Conservation (phyloP, 37 sponge, comb jelly and placozoan genomes). For the Mnemiopsis leidyi region DNA sequence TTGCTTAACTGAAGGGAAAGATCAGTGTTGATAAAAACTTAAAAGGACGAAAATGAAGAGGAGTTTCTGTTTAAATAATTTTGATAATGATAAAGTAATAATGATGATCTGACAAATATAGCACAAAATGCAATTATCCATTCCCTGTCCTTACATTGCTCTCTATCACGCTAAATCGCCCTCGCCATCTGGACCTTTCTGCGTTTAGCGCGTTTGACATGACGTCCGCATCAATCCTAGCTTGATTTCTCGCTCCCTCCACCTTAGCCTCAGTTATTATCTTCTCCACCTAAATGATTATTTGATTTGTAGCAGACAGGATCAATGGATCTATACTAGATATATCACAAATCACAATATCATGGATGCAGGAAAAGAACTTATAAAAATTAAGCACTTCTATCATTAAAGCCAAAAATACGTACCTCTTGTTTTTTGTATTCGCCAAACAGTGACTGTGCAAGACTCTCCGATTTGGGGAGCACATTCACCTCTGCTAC, state of each 20-base stretch:
- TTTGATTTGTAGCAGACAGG: too few relatives aligned
- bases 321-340: too few relatives aligned
- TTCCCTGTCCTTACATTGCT: constrained; percentile 28
- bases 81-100: neutral
- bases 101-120: neutral
- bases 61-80: too few relatives aligned
- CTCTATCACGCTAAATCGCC: constrained; percentile 27
- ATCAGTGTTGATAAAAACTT: too few relatives aligned
- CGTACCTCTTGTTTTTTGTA: constrained; percentile 64
- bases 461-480: neutral
- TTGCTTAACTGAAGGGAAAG: constrained; percentile 19
- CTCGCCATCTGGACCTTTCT: constrained; percentile 8
- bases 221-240: constrained; percentile 41
- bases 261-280: constrained; percentile 45
- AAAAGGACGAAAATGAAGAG: too few relatives aligned
- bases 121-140: neutral
- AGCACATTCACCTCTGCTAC: neutral
- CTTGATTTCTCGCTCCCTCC: constrained; percentile 42
- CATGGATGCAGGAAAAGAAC: too few relatives aligned
- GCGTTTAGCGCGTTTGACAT: constrained; percentile 28
- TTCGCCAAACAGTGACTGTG: constrained; percentile 34
- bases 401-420: too few relatives aligned
- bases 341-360: too few relatives aligned
- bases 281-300: constrained; percentile 29
- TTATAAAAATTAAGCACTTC: too few relatives aligned